A percentile compares a stretch with the other conserved stretches of the same genome.
Evolutionary conservation across 2,797 vertebrate species (phyloP).

Genomic region (Chelmon rostratus): DNA sequence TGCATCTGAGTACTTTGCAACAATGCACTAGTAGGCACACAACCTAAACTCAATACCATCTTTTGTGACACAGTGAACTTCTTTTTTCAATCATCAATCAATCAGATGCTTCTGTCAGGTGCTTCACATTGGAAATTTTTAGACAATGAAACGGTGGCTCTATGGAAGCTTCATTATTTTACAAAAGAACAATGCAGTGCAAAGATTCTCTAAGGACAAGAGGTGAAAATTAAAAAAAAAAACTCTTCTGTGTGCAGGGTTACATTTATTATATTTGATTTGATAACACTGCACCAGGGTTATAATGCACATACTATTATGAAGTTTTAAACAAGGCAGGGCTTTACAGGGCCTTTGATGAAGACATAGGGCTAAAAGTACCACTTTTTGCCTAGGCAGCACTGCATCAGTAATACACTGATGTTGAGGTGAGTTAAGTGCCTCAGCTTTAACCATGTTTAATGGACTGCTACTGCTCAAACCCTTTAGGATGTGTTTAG

Average conservation of each 20-base stretch:
- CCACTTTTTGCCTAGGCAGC: neutral
- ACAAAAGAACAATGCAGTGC: neutral
- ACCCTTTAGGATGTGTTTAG: neutral
- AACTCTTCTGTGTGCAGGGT: neutral
- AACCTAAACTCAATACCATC: neutral
- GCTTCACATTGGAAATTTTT: neutral
- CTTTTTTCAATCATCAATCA: neutral
- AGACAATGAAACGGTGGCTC: neutral
- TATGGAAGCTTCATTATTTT: neutral
- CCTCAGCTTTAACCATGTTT: neutral
- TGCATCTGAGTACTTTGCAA: slow-evolving; percentile 10
- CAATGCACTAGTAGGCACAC: neutral
- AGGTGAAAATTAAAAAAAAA: slow-evolving; percentile 3
- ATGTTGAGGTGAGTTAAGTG: neutral
- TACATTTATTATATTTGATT: neutral
- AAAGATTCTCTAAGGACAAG: neutral
- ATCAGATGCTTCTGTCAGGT: neutral
- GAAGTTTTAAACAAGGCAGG: neutral
- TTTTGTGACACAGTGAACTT: neutral
- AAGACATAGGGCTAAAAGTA: neutral
- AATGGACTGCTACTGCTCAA: neutral
- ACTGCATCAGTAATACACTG: neutral
- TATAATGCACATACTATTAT: neutral
- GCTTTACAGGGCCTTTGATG: neutral
- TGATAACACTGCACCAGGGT: neutral